A percentile compares a stretch with the other conserved stretches of the same genome.
phyloP scores from a whole-genome alignment of 2,113 vertebrate species.

The Dendropsophus ebraccatus region DNA sequence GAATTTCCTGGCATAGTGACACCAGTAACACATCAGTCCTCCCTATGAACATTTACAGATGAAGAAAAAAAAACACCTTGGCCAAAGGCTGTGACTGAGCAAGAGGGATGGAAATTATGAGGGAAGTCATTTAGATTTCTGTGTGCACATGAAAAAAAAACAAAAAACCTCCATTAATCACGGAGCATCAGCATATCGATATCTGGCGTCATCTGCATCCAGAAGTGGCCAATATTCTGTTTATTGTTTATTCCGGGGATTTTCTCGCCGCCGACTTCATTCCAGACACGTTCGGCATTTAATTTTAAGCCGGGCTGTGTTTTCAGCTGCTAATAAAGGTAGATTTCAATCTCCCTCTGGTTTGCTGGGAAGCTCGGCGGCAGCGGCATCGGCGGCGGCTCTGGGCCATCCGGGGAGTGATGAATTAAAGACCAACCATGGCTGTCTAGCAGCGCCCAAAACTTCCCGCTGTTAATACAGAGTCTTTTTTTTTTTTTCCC shows the following conservation, averaged over 20 bases:
- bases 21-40: background rate
- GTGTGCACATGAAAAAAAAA: constrained; percentile 27
- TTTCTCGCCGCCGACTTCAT: constrained; percentile 19
- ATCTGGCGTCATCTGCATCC: constrained; percentile 12
- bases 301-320: constrained; percentile 38
- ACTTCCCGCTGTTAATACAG: constrained; percentile 52
- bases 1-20: too few species aligned
- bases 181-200: constrained; percentile 19
- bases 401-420: constrained; percentile 47
- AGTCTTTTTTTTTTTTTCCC: background rate
- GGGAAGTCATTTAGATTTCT: constrained; percentile 51
- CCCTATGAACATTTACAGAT: background rate
- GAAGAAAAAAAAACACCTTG: constrained; percentile 4
- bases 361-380: constrained; percentile 49
- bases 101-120: constrained; percentile 45
- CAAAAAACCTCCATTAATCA: constrained; percentile 42
- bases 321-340: constrained; percentile 57
- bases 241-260: constrained; percentile 45
- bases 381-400: constrained; percentile 26
- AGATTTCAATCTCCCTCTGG: constrained; percentile 50
- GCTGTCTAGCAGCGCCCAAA: constrained; percentile 54
- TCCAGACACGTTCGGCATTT: constrained; percentile 53
- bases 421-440: constrained; percentile 52
- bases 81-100: constrained; percentile 23
- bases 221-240: background rate